Evolutionary conservation across 2,797 vertebrate species (phyloP).

Genomic region (Acanthis flammea): DNA sequence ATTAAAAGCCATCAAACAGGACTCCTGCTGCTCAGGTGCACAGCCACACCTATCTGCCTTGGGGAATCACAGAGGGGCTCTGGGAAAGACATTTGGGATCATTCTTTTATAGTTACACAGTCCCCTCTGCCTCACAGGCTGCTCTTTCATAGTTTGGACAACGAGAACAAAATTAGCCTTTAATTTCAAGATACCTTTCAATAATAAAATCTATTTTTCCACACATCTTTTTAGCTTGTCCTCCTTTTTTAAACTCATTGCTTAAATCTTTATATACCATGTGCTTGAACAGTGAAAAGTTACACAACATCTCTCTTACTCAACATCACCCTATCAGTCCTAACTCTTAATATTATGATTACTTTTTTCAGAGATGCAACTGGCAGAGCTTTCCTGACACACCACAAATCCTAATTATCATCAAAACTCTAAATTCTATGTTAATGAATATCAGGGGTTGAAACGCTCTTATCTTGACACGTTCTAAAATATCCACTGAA

Average conservation of each 20-base stretch:
- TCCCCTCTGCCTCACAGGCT: not conserved
- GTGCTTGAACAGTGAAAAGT: not conserved
- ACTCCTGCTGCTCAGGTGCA: not conserved
- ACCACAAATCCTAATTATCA: slow-evolving; percentile 23
- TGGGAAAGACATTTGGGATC: not conserved
- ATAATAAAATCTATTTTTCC: not conserved
- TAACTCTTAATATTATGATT: slow-evolving; percentile 42
- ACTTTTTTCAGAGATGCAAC: slow-evolving; percentile 20
- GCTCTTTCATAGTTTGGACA: not conserved
- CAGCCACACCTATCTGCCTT: not conserved
- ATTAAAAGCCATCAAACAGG: not conserved
- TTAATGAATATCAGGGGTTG: slow-evolving; percentile 15
- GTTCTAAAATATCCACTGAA: not conserved
- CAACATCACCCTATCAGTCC: not conserved
- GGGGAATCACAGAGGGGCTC: not conserved
- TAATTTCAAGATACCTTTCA: not conserved
- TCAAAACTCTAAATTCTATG: not conserved
- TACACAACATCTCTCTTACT: not conserved
- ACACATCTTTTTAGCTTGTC: not conserved
- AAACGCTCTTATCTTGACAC: not conserved
- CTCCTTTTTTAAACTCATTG: not conserved
- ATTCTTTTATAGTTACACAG: not conserved
- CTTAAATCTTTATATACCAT: not conserved
- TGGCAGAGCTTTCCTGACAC: slow-evolving; percentile 28
- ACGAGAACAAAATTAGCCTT: not conserved